A percentile compares a stretch with the other conserved stretches of the same genome.
Conservation (phyloP, 2,888 invertebrate species). For the Nasonovia ribisnigri region DNA sequence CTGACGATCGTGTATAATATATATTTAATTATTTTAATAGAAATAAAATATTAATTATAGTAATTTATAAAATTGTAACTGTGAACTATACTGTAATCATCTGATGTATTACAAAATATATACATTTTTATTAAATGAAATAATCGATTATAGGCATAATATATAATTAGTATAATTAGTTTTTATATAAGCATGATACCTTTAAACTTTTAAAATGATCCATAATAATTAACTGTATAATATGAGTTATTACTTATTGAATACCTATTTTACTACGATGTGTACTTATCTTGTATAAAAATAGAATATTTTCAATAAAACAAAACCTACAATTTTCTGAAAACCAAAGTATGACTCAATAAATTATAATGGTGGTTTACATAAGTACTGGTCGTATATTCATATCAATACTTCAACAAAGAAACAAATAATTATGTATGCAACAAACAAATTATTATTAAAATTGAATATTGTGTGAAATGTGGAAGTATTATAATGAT, state of each 20-base stretch:
- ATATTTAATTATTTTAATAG: no score
- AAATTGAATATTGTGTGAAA: background rate
- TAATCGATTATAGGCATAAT: background rate
- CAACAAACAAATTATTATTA: background rate
- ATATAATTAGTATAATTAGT: background rate
- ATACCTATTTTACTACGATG: background rate
- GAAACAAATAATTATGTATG: background rate
- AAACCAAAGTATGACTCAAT: background rate
- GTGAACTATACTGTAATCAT: background rate
- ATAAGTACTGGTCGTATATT: background rate
- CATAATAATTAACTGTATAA: background rate
- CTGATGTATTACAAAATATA: background rate
- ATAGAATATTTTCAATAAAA: background rate
- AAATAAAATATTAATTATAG: background rate
- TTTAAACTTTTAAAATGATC: background rate
- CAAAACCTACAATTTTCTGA: background rate
- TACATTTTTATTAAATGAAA: background rate
- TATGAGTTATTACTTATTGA: background rate
- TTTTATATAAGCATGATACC: background rate
- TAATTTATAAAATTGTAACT: background rate
- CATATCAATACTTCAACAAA: slow-evolving; percentile 6
- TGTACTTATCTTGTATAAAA: background rate
- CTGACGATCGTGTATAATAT: background rate
- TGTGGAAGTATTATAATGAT: background rate
- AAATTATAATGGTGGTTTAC: background rate